These are phyloP conservation scores for Bradysia coprophila DNA, from an alignment of 1,140 invertebrate species.

Conservation along the genomic window DNA sequence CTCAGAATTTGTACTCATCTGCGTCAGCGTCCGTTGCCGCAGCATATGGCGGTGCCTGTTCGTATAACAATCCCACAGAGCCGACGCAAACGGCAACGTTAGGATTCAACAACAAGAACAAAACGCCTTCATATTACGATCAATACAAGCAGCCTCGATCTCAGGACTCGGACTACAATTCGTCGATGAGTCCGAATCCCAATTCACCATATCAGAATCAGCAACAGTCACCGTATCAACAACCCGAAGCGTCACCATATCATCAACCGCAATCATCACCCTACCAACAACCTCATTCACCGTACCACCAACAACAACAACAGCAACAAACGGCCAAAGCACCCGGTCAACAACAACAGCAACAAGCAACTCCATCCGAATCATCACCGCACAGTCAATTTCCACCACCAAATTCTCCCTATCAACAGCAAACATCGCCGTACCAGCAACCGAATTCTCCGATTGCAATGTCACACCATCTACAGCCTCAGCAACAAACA, in stretches of 20 bases:
- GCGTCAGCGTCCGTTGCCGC: slow-evolving; percentile 22
- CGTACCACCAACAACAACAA: slow-evolving; percentile 14
- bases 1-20: slow-evolving; percentile 37
- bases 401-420: slow-evolving; percentile 15
- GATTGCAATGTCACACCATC: slow-evolving; percentile 9
- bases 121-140: slow-evolving; percentile 29
- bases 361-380: not conserved
- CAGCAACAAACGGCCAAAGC: not conserved
- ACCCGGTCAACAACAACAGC: not conserved
- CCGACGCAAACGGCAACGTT: not conserved
- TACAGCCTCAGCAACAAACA: slow-evolving; percentile 5
- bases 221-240: slow-evolving; percentile 12
- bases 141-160: slow-evolving; percentile 26
- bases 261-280: slow-evolving; percentile 22
- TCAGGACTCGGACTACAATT: slow-evolving; percentile 23
- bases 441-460: slow-evolving; percentile 9
- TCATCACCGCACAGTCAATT: not conserved
- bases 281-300: slow-evolving; percentile 24
- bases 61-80: not conserved
- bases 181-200: slow-evolving; percentile 23
- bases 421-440: slow-evolving; percentile 17
- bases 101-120: slow-evolving; percentile 4
- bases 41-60: not conserved
- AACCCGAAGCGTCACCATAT: slow-evolving; percentile 24
- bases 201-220: slow-evolving; percentile 12